Evolutionary conservation across 1,140 invertebrate species (phyloP).

Genomic region (Macrocentrus cingulum): DNA sequence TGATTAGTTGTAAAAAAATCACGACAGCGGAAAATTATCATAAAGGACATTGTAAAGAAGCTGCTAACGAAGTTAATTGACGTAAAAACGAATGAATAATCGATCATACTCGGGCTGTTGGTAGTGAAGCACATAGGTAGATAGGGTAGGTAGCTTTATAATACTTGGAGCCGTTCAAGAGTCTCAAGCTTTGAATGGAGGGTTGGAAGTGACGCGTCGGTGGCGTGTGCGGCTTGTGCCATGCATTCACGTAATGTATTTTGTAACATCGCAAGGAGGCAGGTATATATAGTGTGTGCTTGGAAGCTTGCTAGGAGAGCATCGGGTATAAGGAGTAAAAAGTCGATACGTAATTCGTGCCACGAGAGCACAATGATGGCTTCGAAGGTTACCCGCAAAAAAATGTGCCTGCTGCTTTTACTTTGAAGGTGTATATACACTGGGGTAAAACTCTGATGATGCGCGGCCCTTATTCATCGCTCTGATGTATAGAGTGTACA

Average conservation of each 20-base stretch:
- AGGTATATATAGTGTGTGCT: not conserved
- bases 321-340: constrained; percentile 11
- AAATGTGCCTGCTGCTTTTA: no score
- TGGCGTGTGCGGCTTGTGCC: not conserved
- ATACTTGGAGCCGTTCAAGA: no score
- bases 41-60: no score
- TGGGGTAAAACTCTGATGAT: no score
- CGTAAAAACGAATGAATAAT: constrained; percentile 36
- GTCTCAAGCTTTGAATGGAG: not conserved
- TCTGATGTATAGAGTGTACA: no score
- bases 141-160: no score
- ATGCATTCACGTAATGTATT: constrained; percentile 18
- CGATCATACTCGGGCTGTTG: constrained; percentile 29
- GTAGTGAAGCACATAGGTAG: not conserved
- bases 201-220: not conserved
- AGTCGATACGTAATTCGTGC: constrained; percentile 31
- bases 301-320: not conserved
- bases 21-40: no score
- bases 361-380: constrained; percentile 22
- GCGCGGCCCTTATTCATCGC: constrained; percentile 33
- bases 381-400: constrained; percentile 3
- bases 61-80: constrained; percentile 19
- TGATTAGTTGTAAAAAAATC: no score
- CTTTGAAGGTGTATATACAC: no score
- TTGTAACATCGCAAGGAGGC: constrained; percentile 18